Conservation (phyloP, 2,888 invertebrate genomes). For the Drepanosiphum platanoidis region DNA sequence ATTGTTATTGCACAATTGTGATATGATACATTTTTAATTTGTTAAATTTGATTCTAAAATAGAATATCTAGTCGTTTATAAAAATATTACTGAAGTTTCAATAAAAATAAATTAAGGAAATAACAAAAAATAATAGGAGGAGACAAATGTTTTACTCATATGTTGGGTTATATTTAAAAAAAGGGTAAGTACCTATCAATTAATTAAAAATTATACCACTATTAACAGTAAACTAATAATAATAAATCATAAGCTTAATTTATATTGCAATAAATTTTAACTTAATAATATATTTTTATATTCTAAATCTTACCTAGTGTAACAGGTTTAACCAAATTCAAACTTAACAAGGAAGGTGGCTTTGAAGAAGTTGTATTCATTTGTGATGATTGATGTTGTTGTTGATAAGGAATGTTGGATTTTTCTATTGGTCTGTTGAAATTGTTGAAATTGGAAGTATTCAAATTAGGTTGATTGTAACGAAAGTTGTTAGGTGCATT, state of each 20-base stretch:
- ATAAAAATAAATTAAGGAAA: no score
- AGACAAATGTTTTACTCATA: no score
- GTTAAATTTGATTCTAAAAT: no score
- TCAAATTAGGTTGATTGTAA: slow-evolving; percentile 31
- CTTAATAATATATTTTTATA: slow-evolving; percentile 1
- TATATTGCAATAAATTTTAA: background rate
- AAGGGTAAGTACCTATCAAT: no score
- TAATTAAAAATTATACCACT: no score
- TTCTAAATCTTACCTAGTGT: background rate
- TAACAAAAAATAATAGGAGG: no score
- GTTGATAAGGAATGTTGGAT: slow-evolving; percentile 24
- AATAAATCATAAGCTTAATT: background rate
- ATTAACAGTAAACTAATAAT: background rate
- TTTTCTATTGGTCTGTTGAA: slow-evolving; percentile 23
- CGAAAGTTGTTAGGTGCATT: slow-evolving; percentile 14
- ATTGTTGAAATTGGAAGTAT: slow-evolving; percentile 23
- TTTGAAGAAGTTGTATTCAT: slow-evolving; percentile 34
- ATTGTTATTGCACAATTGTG: background rate
- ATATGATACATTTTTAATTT: no score
- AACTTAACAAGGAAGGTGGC: slow-evolving; percentile 47
- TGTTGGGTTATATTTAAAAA: no score
- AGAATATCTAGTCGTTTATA: no score
- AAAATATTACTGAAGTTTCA: no score
- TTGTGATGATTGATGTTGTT: background rate
- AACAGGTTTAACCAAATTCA: slow-evolving; percentile 39